Conservation (phyloP, 1,140 invertebrate genomes). For the Telenomus remus region DNA sequence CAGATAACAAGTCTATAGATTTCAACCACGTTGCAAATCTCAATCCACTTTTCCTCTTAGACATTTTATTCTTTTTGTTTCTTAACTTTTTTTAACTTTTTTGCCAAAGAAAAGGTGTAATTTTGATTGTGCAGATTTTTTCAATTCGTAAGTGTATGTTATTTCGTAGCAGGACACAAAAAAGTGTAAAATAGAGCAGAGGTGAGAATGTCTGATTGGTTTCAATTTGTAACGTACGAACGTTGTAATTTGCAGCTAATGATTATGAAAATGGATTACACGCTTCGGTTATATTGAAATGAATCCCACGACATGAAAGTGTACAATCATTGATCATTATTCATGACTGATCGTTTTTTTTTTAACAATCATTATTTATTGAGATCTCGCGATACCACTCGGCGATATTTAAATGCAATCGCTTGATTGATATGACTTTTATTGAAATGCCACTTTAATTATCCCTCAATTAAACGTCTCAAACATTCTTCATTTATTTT, state of each 20-base stretch:
- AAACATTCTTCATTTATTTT: no score
- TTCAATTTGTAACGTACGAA: not conserved
- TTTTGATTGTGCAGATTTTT: no score
- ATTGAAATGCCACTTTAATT: no score
- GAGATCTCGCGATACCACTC: slow-evolving; percentile 8
- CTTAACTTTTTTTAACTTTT: no score
- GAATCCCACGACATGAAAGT: slow-evolving; percentile 26
- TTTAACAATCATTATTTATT: not conserved
- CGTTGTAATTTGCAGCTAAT: slow-evolving; percentile 36
- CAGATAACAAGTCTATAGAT: slow-evolving; percentile 56
- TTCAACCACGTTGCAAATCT: slow-evolving; percentile 30
- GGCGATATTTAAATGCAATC: slow-evolving; percentile 33
- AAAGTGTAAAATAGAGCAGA: no score
- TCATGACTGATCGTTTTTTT: slow-evolving; percentile 23
- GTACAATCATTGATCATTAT: slow-evolving; percentile 41
- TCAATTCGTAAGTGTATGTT: no score
- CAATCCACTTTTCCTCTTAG: no score
- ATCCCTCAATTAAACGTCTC: no score
- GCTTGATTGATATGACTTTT: not conserved
- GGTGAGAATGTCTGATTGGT: not conserved
- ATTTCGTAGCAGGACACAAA: no score
- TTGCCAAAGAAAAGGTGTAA: no score
- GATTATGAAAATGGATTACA: slow-evolving; percentile 32
- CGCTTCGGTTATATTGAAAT: slow-evolving; percentile 25
- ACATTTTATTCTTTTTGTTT: no score